These are phyloP conservation scores for Hyalella azteca DNA, from an alignment of 2,888 invertebrate species.

Conservation along the genomic window DNA sequence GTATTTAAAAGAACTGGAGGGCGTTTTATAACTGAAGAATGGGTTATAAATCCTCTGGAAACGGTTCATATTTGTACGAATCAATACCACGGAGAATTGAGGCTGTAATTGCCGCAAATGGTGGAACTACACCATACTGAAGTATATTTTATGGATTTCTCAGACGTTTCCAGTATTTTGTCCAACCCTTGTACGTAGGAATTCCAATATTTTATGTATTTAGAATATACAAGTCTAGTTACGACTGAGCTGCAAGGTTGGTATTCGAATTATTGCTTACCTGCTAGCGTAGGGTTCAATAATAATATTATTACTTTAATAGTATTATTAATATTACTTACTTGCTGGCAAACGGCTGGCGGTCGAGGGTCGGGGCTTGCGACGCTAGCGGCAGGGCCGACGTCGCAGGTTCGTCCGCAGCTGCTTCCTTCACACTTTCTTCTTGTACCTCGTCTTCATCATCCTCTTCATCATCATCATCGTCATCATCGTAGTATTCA, in stretches of 20 bases:
- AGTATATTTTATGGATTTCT: too few species aligned
- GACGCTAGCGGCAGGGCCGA: background rate
- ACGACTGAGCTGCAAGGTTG: background rate
- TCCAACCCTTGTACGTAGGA: too few species aligned
- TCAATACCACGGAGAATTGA: too few species aligned
- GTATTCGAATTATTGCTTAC: background rate
- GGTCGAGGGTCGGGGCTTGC: conserved; percentile 19
- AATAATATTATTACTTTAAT: background rate
- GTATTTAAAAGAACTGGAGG: too few species aligned
- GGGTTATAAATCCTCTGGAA: too few species aligned
- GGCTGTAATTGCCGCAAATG: too few species aligned
- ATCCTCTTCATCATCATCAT: conserved; percentile 43
- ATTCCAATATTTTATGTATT: background rate
- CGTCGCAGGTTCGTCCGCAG: conserved; percentile 38
- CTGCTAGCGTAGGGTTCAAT: background rate
- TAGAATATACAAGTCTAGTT: background rate
- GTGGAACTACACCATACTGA: too few species aligned
- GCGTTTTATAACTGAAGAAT: too few species aligned
- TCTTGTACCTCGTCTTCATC: conserved; percentile 46
- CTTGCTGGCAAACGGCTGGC: conserved; percentile 41
- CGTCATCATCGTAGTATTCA: conserved; percentile 36
- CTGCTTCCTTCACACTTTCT: conserved; percentile 51
- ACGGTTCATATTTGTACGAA: too few species aligned
- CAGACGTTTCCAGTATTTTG: too few species aligned
- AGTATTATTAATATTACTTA: background rate